A percentile compares a stretch with the other conserved stretches of the same genome.
phyloP scores from a whole-genome alignment of 2,888 invertebrate species.

The Campoplex capitator region DNA sequence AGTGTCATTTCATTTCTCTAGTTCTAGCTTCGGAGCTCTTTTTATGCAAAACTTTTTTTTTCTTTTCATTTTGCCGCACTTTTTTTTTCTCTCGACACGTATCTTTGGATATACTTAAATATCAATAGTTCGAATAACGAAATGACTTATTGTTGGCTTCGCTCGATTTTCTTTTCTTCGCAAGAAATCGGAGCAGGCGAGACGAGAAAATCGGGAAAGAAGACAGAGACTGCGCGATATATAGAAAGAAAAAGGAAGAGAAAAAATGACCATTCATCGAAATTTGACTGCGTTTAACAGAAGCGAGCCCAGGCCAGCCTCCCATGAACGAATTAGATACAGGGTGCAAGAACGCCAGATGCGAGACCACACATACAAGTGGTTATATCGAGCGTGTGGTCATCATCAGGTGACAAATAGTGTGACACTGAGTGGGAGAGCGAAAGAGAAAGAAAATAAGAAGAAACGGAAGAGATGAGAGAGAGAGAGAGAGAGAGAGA shows the following conservation, averaged over 20 bases:
- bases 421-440: slow-evolving; percentile 61
- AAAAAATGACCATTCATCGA: slow-evolving; percentile 2
- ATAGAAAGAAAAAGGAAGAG: neutral
- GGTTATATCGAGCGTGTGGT: slow-evolving; percentile 63
- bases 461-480: neutral
- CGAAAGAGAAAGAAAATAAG: slow-evolving; percentile 23
- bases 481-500: neutral
- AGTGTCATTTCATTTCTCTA: neutral
- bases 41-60: neutral
- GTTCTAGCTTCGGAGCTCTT: neutral
- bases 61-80: neutral
- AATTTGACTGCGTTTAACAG: slow-evolving; percentile 29
- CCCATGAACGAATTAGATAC: slow-evolving; percentile 56
- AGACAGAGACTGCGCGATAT: neutral
- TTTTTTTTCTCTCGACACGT: neutral
- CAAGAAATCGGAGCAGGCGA: slow-evolving; percentile 43
- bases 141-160: slow-evolving; percentile 61
- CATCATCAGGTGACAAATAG: slow-evolving; percentile 73
- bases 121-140: slow-evolving; percentile 30
- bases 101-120: slow-evolving; percentile 3
- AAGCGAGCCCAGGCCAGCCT: slow-evolving; percentile 52
- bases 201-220: slow-evolving; percentile 15
- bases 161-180: slow-evolving; percentile 7
- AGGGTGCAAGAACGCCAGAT: slow-evolving; percentile 65
- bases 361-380: slow-evolving; percentile 70